Conservation (phyloP, 2,113 vertebrate species). For the Labrus mixtus region DNA sequence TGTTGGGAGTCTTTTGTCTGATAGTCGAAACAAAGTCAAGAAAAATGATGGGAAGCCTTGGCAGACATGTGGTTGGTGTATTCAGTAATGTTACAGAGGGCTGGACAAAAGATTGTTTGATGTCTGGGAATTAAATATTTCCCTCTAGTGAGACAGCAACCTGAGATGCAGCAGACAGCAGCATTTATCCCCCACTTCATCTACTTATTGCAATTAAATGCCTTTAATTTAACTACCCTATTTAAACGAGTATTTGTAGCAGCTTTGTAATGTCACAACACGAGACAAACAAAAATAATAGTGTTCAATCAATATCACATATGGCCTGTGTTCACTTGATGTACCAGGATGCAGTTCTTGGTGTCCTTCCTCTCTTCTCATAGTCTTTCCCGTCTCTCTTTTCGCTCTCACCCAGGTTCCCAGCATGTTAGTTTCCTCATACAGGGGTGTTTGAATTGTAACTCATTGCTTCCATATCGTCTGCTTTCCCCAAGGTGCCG, state of each 20-base stretch:
- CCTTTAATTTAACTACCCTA: no score
- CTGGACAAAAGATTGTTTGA: conserved; percentile 33
- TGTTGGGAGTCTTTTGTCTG: conserved; percentile 57
- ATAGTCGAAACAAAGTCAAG: conserved; percentile 53
- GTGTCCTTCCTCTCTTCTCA: no score
- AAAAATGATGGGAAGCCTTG: conserved; percentile 22
- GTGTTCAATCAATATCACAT: neutral
- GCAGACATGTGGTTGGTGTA: conserved; percentile 47
- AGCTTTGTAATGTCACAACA: neutral
- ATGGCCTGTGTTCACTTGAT: neutral
- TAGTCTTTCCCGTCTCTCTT: neutral
- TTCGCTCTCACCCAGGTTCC: conserved; percentile 12
- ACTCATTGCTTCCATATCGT: conserved; percentile 40
- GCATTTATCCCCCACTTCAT: conserved; percentile 1
- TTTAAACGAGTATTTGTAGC: no score
- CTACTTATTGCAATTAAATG: neutral
- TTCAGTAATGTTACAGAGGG: conserved; percentile 28
- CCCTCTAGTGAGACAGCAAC: conserved; percentile 1
- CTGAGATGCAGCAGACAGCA: conserved; percentile 9
- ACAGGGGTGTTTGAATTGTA: conserved; percentile 17
- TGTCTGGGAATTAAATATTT: conserved; percentile 21
- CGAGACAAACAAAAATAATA: neutral
- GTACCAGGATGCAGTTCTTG: no score
- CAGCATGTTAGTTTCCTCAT: conserved; percentile 26
- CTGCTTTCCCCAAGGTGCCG: conserved; percentile 45